Percentiles rank a stretch among this genome's conserved stretches.
Conservation (phyloP, 1,140 invertebrate genomes). For the Camponotus floridanus region DNA sequence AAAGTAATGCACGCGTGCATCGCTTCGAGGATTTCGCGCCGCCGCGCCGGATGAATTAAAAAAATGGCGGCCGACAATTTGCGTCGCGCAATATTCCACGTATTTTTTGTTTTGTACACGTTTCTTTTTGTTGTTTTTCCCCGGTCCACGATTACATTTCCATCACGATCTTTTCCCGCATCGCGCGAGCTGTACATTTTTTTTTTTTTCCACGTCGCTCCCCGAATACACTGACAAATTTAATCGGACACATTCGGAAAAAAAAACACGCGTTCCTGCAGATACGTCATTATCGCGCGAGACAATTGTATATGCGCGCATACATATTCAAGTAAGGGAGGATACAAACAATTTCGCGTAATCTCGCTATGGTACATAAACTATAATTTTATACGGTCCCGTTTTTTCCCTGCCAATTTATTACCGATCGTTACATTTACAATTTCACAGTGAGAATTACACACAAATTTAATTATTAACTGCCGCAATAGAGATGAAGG, state of each 20-base stretch:
- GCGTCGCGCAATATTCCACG: conserved; percentile 36
- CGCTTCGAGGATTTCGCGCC: conserved; percentile 42
- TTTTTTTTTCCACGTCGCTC: neutral
- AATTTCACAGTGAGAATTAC: conserved; percentile 11
- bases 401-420: neutral
- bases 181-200: conserved; percentile 1
- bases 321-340: conserved; percentile 24
- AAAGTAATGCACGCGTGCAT: conserved; percentile 46
- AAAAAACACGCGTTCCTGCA: neutral
- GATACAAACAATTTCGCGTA: neutral
- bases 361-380: conserved; percentile 16
- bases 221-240: neutral
- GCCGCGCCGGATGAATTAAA: conserved; percentile 47
- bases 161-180: conserved; percentile 8
- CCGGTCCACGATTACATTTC: conserved; percentile 9
- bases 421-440: conserved; percentile 5
- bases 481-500: neutral
- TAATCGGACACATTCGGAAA: conserved; percentile 5
- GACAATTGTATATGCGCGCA: neutral
- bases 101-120: neutral
- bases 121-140: neutral
- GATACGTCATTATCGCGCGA: neutral
- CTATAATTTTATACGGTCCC: conserved; percentile 13
- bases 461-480: neutral
- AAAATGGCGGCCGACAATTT: conserved; percentile 24